These are phyloP conservation scores for Drosophila saltans DNA, from an alignment of 1,140 invertebrate genomes.

Conservation along the genomic window DNA sequence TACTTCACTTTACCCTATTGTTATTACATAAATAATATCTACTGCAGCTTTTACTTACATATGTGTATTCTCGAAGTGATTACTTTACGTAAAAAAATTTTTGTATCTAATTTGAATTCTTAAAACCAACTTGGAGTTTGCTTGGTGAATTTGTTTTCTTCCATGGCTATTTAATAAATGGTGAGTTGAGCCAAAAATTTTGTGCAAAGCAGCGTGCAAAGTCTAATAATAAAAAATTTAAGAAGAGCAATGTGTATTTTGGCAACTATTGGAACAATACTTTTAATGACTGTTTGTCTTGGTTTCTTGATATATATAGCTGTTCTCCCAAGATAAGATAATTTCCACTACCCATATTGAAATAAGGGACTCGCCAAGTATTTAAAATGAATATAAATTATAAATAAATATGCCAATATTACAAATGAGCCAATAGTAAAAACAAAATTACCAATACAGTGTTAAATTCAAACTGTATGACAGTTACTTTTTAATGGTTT, in stretches of 20 bases:
- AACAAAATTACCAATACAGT: too few species aligned
- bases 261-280: not conserved
- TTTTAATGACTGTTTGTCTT: not conserved
- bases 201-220: not conserved
- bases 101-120: not conserved
- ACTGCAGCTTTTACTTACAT: not conserved
- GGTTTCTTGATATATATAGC: not conserved
- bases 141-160: not conserved
- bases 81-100: not conserved
- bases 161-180: slow-evolving; percentile 2
- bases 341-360: not conserved
- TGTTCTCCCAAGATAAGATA: not conserved
- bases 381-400: too few species aligned
- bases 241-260: not conserved
- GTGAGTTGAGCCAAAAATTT: not conserved
- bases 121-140: not conserved
- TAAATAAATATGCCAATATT: too few species aligned
- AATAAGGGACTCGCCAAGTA: too few species aligned
- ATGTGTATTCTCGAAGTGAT: not conserved
- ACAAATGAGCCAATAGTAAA: too few species aligned
- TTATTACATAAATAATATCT: not conserved
- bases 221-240: too few species aligned
- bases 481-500: too few species aligned
- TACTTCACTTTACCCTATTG: not conserved
- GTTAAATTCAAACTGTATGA: too few species aligned